Base-by-base conservation (phyloP, 2,797 vertebrate genomes). In the Tragelaphus eurycerus region DNA sequence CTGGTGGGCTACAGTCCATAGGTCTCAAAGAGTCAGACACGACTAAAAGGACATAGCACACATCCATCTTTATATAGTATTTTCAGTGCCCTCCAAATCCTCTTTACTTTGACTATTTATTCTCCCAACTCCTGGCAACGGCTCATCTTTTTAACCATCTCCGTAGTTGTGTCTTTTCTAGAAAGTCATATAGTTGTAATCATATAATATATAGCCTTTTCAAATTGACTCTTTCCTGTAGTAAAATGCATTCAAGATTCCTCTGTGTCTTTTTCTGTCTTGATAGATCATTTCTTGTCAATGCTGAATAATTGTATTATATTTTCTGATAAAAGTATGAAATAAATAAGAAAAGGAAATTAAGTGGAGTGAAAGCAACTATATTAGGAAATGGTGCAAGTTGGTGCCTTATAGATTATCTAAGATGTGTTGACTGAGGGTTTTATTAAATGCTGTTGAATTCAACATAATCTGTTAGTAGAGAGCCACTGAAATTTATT, bases 371-470 rank as follows among this genome's bases (percentile, higher is more conserved):
- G 5, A 17, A 90, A n/a, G 52, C 29, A 88, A 57, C 46, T 96
- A 3, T 59, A 27, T 94, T 92, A 82, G 59, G 25, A 95, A 94
- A 93, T 95, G 34, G 6, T 95, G 16, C 54, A 29, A 95, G 46
- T 23, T 95, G 25, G 76, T 88, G n/a, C 31, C 38, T 96, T 94
- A 64, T 31, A 97, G 31, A 90, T 95, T 93, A 93, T 52, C n/a
- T 83, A 95, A 86, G 86, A 64, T 57, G 76, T 97, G 55, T 85
- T 95, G 82, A 96, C 55, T 85, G 81, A 97, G 60, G 64, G 57
- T 95, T 97, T 97, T 89, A 79, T 97, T 87, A 95, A 96, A 57
- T 95, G 55, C 60, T 96, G 0, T 85, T 94, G 34, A 59, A 92
- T 67, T 87, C n/a, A 89, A 46, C 54, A 81, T 93, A 90, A 89